phyloP scores from a whole-genome alignment of 2,113 vertebrate species.

The Podilymbus podiceps region DNA sequence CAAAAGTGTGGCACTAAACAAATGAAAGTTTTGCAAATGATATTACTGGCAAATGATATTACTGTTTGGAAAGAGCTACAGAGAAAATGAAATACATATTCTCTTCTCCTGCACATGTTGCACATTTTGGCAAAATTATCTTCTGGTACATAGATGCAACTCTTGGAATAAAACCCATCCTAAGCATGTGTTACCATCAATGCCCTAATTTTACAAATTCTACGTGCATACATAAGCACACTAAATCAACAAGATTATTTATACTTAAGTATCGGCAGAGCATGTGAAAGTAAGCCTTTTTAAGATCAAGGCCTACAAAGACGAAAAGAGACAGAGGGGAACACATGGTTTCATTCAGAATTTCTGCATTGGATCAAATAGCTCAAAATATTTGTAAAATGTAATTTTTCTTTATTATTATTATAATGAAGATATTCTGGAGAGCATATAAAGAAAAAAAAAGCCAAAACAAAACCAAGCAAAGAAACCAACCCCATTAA shows the following conservation, averaged over 20 bases:
- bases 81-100: neutral
- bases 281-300: neutral
- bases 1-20: neutral
- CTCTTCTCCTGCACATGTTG: neutral
- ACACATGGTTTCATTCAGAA: neutral
- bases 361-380: neutral
- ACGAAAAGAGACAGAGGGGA: neutral
- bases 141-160: neutral
- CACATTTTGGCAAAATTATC: neutral
- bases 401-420: neutral
- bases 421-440: neutral
- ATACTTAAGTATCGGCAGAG: neutral
- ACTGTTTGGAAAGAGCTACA: neutral
- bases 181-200: neutral
- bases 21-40: neutral
- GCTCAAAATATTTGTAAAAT: neutral
- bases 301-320: constrained; percentile 1
- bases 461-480: neutral
- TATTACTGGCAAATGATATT: neutral
- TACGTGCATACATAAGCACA: neutral
- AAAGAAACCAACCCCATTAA: neutral
- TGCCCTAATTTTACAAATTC: neutral
- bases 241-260: constrained; percentile 20
- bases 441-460: neutral
- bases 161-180: neutral